Base-by-base conservation (phyloP, 2,888 invertebrate genomes). In the Thymelicus lineola region DNA sequence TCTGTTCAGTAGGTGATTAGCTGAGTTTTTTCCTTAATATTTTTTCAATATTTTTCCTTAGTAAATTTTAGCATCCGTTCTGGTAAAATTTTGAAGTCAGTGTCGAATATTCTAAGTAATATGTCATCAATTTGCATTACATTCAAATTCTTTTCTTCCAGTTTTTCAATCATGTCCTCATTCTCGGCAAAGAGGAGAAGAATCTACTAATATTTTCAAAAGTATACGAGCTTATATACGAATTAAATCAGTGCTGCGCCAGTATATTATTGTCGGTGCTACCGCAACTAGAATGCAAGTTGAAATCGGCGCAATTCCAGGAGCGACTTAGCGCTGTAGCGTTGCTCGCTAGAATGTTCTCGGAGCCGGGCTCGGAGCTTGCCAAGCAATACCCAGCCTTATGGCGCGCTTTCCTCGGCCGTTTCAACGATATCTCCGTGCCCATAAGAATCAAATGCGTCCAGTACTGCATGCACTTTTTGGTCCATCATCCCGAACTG, bases 401-500 rank as follows among this genome's bases (percentile, higher is more conserved):
- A 62, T 98, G 99, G 98, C 95, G 97, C 57, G 98, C 98, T 42
- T 99, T 99, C 86, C 94, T 98, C 48, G 98, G 98, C 45, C 95
- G 93, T 65, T 99, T 99, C 87, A 99, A 99, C 88, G 99, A 99
- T 87, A 98, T 99, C 78, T 97, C 97, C 64, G 97, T 98, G 6
- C 95, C 96, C 0, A 98, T 99, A 78, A 95, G 99, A 71, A 98
- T 97, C 71, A 98, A 98, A 88, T 99, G 99, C 90, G 99, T 99
- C 1, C 98, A 99, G 86, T 98, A 98, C 84, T 98, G 98, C 15
- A 99, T 99, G 97, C 98, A 99, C 85, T 99, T 99, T 86, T 93
- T 99, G 53, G 94, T 99, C 28, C 98, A 99, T 87, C 99, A 99
- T 87, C 97, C 98, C 0, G 97, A 98, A 83, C 90, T 99, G 69